A percentile compares a stretch with the other conserved stretches of the same genome.
Conservation (phyloP, 2,797 vertebrate genomes). For the Labeo calbasu region DNA sequence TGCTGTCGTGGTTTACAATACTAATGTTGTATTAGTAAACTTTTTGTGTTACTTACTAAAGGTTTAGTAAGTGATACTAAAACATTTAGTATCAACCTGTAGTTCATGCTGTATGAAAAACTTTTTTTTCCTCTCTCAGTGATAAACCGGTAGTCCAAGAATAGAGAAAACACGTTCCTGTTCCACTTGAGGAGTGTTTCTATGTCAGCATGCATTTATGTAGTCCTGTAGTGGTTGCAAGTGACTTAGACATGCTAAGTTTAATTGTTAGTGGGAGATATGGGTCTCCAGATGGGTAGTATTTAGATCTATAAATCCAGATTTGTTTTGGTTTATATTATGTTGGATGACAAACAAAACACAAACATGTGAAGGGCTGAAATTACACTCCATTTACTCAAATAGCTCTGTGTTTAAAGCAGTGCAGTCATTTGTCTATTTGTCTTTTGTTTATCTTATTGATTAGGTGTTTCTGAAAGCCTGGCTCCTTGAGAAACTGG, state of each 20-base stretch:
- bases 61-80: too few species aligned
- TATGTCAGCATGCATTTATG: not conserved
- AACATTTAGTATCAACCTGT: too few species aligned
- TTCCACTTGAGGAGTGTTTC: not conserved
- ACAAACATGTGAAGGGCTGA: conserved; percentile 56
- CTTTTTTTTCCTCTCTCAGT: not conserved
- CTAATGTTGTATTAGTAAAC: not conserved
- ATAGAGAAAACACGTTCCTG: not conserved
- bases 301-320: not conserved
- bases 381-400: conserved; percentile 74
- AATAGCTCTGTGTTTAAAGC: conserved; percentile 61
- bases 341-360: not conserved
- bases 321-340: not conserved
- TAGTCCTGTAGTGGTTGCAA: not conserved
- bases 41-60: not conserved
- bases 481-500: not conserved
- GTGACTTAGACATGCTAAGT: not conserved
- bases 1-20: not conserved
- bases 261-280: conserved; percentile 1
- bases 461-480: not conserved
- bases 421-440: not conserved
- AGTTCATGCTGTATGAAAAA: too few species aligned
- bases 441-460: conserved; percentile 11
- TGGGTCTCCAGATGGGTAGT: not conserved
- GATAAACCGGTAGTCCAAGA: not conserved